Conservation (phyloP, 2,888 invertebrate genomes). For the Pteria penguin region DNA sequence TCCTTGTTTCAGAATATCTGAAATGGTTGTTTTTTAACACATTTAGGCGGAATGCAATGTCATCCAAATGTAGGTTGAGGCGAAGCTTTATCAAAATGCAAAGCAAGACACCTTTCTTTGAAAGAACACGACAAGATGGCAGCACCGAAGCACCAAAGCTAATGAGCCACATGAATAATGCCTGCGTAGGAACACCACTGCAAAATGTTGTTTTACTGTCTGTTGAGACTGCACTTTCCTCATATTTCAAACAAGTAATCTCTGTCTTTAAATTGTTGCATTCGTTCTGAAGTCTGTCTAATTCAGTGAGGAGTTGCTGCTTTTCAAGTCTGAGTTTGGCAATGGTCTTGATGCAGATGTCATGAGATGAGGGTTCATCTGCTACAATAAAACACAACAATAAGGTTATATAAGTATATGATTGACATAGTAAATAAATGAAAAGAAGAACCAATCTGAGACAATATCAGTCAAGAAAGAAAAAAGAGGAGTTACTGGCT, state of each 20-base stretch:
- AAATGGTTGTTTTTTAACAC: constrained; percentile 26
- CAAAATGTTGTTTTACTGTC: background rate
- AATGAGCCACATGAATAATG: constrained; percentile 27
- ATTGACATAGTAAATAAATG: no score
- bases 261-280: background rate
- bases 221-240: background rate
- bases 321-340: background rate
- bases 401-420: no score
- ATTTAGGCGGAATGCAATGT: constrained; percentile 30
- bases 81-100: constrained; percentile 37
- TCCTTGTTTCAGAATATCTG: constrained; percentile 25
- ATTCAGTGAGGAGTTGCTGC: constrained; percentile 1
- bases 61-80: constrained; percentile 32
- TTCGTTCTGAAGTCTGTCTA: constrained; percentile 14
- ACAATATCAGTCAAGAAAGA: no score
- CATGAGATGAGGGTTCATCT: background rate
- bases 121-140: background rate
- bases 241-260: no score
- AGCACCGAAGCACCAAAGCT: background rate
- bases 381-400: no score
- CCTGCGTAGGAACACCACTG: constrained; percentile 13
- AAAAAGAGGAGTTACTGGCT: no score
- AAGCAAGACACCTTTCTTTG: constrained; percentile 8
- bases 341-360: constrained; percentile 9
- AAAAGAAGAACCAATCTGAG: no score